These are phyloP conservation scores for Anarrhichthys ocellatus DNA, from an alignment of 2,113 vertebrate species.

Conservation along the genomic window DNA sequence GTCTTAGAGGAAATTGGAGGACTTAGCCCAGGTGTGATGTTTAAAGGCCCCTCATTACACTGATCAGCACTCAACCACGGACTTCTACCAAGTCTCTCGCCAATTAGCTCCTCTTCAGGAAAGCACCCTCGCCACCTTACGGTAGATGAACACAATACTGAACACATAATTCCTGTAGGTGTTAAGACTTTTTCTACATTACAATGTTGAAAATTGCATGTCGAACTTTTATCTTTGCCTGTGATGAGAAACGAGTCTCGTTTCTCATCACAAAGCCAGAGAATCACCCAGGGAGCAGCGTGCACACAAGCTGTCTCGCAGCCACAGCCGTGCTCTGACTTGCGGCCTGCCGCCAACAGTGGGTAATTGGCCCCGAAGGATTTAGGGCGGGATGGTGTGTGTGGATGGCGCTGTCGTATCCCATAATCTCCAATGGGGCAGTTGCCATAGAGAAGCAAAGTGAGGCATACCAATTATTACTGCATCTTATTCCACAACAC, in stretches of 20 bases:
- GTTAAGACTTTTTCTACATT: background rate
- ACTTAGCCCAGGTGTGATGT: conserved; percentile 79
- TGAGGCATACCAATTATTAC: conserved; percentile 81
- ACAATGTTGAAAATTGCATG: background rate
- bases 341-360: conserved; percentile 78
- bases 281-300: conserved; percentile 62
- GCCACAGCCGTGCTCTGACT: conserved; percentile 79
- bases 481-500: conserved; percentile 79
- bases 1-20: conserved; percentile 82
- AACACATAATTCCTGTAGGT: background rate
- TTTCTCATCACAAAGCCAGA: conserved; percentile 50
- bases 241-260: conserved; percentile 36
- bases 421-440: conserved; percentile 78
- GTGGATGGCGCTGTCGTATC: conserved; percentile 65
- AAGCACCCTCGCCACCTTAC: background rate
- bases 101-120: conserved; percentile 60
- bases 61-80: conserved; percentile 68
- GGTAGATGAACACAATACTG: background rate
- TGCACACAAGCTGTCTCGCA: conserved; percentile 75
- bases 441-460: conserved; percentile 79
- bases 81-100: conserved; percentile 69
- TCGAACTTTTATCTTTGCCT: conserved; percentile 6
- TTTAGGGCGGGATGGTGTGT: conserved; percentile 59
- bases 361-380: conserved; percentile 88
- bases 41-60: conserved; percentile 75